Conservation (phyloP, 2,797 vertebrate genomes). For the Taenioides sp. region DNA sequence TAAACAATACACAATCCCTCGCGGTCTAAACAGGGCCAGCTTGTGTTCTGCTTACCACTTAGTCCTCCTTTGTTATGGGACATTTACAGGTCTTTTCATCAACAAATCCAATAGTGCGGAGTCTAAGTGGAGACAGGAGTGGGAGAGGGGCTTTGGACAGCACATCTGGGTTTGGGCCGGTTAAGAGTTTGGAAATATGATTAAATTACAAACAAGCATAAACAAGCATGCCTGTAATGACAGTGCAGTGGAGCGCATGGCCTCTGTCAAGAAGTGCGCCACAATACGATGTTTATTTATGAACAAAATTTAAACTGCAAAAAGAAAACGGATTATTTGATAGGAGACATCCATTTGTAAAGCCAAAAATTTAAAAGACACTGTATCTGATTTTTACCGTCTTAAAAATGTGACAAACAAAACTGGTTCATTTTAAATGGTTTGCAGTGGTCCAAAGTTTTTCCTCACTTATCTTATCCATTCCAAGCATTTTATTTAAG, state of each 20-base stretch:
- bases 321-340: not conserved
- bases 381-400: too few relatives aligned
- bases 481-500: too few relatives aligned
- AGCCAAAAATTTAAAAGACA: too few relatives aligned
- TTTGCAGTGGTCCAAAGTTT: too few relatives aligned
- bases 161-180: not conserved
- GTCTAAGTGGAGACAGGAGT: slow-evolving; percentile 5
- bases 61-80: not conserved
- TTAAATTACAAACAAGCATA: not conserved
- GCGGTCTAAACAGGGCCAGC: not conserved
- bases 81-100: not conserved
- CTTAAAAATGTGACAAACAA: too few relatives aligned
- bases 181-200: slow-evolving; percentile 1
- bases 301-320: not conserved
- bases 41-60: not conserved
- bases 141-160: not conserved
- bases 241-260: not conserved
- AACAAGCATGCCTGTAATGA: not conserved
- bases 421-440: too few relatives aligned
- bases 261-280: not conserved
- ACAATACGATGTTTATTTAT: not conserved
- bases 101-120: not conserved
- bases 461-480: too few relatives aligned
- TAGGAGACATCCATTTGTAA: too few relatives aligned
- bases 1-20: not conserved